These are phyloP conservation scores for Molossus alvarezi DNA, from an alignment of 2,797 vertebrate species.

Conservation along the genomic window DNA sequence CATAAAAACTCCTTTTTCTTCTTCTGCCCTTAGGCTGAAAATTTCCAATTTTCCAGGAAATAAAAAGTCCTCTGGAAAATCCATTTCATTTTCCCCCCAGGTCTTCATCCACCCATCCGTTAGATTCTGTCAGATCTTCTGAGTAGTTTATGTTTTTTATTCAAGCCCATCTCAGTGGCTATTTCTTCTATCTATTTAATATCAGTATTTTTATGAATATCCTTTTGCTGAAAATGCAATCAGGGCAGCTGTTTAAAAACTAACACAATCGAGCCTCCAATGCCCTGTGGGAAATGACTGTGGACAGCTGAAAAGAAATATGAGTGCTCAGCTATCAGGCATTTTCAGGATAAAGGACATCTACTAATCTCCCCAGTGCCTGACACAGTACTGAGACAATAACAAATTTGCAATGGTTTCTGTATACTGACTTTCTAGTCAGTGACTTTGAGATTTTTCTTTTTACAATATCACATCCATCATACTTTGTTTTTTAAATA, in stretches of 20 bases:
- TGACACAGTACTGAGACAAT: slow-evolving; percentile 45
- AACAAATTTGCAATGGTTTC: slow-evolving; percentile 65
- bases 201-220: slow-evolving; percentile 68
- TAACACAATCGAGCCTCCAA: slow-evolving; percentile 50
- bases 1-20: slow-evolving; percentile 33
- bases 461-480: slow-evolving; percentile 70
- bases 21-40: slow-evolving; percentile 53
- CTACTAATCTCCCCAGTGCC: slow-evolving; percentile 55
- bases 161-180: slow-evolving; percentile 66
- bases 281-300: slow-evolving; percentile 60
- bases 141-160: slow-evolving; percentile 57
- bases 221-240: slow-evolving; percentile 71
- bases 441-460: slow-evolving; percentile 55
- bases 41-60: slow-evolving; percentile 43
- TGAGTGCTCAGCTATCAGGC: slow-evolving; percentile 57
- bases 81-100: slow-evolving; percentile 20
- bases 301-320: slow-evolving; percentile 65
- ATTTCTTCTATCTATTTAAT: slow-evolving; percentile 62
- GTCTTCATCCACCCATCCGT: slow-evolving; percentile 53
- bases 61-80: slow-evolving; percentile 68
- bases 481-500: slow-evolving; percentile 74
- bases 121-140: slow-evolving; percentile 64
- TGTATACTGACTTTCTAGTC: slow-evolving; percentile 68
- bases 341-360: slow-evolving; percentile 77
- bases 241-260: slow-evolving; percentile 69